A percentile compares a stretch with the other conserved stretches of the same genome.
Conservation (phyloP, 1,140 invertebrate genomes). For the Pinna nobilis region DNA sequence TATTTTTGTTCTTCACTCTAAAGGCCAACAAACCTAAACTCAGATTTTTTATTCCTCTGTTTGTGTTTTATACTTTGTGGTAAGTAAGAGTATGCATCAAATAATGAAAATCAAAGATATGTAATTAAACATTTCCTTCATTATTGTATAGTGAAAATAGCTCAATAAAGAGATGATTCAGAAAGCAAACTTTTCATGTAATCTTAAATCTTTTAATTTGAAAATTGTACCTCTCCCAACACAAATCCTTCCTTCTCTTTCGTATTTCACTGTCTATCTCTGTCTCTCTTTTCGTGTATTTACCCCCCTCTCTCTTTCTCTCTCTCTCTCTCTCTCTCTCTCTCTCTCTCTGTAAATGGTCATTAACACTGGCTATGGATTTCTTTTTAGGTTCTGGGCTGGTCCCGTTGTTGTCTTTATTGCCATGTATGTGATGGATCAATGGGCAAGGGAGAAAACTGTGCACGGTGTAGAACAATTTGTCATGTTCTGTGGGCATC, state of each 20-base stretch:
- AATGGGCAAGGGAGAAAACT: slow-evolving; percentile 92
- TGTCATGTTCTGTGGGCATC: slow-evolving; percentile 86
- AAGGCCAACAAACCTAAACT: slow-evolving; percentile 88
- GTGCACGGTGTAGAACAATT: slow-evolving; percentile 86
- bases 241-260: neutral
- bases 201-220: too few relatives aligned
- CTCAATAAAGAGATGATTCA: too few relatives aligned
- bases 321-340: too few relatives aligned
- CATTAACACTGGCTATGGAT: too few relatives aligned
- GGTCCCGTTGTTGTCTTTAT: slow-evolving; percentile 87
- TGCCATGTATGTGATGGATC: slow-evolving; percentile 82
- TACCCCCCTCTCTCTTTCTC: neutral
- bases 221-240: neutral
- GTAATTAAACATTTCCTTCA: too few relatives aligned
- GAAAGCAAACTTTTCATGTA: too few relatives aligned
- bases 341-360: too few relatives aligned
- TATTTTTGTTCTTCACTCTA: slow-evolving; percentile 86
- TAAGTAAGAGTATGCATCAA: slow-evolving; percentile 26
- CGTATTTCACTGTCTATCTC: neutral
- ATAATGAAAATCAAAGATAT: neutral
- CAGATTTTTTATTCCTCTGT: slow-evolving; percentile 83
- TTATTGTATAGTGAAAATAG: too few relatives aligned
- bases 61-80: slow-evolving; percentile 71
- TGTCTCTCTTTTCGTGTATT: neutral
- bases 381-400: slow-evolving; percentile 81